Base-by-base conservation (phyloP, 2,113 vertebrate species). In the Strix uralensis region DNA sequence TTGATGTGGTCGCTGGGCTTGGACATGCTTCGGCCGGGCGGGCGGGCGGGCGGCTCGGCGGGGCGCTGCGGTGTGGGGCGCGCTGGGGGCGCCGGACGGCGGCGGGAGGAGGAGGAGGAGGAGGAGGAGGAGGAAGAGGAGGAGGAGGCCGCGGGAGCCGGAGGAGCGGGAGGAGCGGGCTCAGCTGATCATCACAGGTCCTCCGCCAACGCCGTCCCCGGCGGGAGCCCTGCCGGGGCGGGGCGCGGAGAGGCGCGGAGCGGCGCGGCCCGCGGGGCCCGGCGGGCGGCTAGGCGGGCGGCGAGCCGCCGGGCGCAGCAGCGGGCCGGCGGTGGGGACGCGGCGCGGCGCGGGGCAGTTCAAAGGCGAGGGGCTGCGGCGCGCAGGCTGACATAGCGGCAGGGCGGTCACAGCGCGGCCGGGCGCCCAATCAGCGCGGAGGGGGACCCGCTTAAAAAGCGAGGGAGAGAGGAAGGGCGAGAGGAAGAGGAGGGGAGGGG, bases 1-100 rank as follows among this genome's bases (percentile, higher is more conserved):
- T 99, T 99, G 98, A 99, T 99, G 96, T 99, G 99, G 98, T 99
- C 99, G 92, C 98, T 99, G 52, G 99, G 99, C 97, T 99, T 99
- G 96, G 99, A 99, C 99, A 99, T 99, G 97, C 97, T 98, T 88
- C 96, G 47, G 95, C 72, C 67, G 94, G 92, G 91, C 40, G 80
- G 85, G 88, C 86, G 90, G 88, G 36, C 32, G 58, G 85, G 59
- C 47, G 88, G 92, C 85, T 89, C 52, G 54, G 92, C 32, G 88
- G 74, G 69, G 49, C 29, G 47, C 85, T 22, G 90, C 67, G 67
- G 91, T 61, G 93, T 57, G 23, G 81, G 90, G 66, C 72, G 55
- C 74, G 87, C 32, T 57, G 91, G 97, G 97, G 98, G 61, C 74
- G 21, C 75, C 82, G 62, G 81, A 59, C 59, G 13, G 66, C 70